phyloP scores from a whole-genome alignment of 2,797 vertebrate species.

The Arctocebus calabarensis region DNA sequence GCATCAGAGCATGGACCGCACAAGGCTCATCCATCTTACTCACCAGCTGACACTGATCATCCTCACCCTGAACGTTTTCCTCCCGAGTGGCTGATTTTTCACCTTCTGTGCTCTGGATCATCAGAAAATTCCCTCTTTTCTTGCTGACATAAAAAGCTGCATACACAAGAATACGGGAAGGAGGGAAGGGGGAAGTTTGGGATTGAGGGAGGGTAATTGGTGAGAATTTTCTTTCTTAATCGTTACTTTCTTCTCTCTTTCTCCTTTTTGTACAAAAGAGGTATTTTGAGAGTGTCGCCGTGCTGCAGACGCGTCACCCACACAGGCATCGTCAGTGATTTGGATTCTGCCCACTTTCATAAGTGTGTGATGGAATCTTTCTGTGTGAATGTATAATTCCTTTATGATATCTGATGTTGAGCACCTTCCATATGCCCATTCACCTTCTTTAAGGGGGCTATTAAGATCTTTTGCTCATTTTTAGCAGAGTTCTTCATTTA shows the following conservation, averaged over 20 bases:
- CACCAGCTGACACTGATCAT: too few relatives aligned
- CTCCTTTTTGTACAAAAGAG: neutral
- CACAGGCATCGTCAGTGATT: neutral
- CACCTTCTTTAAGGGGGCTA: neutral
- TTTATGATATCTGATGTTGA: neutral
- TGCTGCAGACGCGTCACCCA: neutral
- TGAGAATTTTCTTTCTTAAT: neutral
- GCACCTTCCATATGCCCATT: neutral
- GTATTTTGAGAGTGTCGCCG: neutral
- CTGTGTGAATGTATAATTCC: neutral
- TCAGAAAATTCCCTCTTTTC: too few relatives aligned
- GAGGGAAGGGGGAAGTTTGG: too few relatives aligned
- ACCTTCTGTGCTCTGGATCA: too few relatives aligned
- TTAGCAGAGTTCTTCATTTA: neutral
- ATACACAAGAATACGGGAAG: too few relatives aligned
- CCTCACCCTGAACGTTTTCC: too few relatives aligned
- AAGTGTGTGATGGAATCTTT: neutral
- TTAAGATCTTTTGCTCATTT: neutral
- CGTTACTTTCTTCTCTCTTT: neutral
- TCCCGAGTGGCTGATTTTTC: too few relatives aligned
- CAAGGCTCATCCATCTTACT: too few relatives aligned
- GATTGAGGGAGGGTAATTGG: too few relatives aligned
- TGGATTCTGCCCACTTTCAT: neutral
- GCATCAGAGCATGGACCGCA: too few relatives aligned
- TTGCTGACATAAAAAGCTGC: too few relatives aligned